phyloP scores from a whole-genome alignment of 2,797 vertebrate genomes.

The Neostethus bicornis region DNA sequence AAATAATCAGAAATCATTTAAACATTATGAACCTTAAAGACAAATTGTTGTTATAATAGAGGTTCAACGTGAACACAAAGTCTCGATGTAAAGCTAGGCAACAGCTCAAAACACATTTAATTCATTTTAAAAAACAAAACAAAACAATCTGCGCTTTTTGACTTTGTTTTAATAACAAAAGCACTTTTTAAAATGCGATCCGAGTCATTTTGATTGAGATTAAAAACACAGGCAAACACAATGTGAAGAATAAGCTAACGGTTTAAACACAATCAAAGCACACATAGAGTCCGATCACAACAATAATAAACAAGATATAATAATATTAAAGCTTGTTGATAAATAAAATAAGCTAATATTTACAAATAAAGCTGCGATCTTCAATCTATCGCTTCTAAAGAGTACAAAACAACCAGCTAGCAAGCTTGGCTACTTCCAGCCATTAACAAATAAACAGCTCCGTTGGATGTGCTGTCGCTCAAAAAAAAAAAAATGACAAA shows the following conservation, averaged over 20 bases:
- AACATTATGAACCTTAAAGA: background rate
- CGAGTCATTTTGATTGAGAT: conserved; percentile 58
- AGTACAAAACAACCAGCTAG: conserved; percentile 74
- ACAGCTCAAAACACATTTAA: conserved; percentile 45
- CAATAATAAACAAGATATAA: no score
- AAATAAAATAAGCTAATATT: no score
- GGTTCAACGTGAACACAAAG: conserved; percentile 35
- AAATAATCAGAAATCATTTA: no score
- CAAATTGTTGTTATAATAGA: conserved; percentile 7
- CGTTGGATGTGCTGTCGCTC: conserved; percentile 59
- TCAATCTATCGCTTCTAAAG: conserved; percentile 11
- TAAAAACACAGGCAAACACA: conserved; percentile 24
- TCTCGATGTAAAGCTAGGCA: conserved; percentile 31
- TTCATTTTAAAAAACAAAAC: no score
- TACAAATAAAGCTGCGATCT: conserved; percentile 25
- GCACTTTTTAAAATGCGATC: no score
- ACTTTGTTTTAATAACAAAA: no score
- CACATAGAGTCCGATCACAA: no score
- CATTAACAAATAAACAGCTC: conserved; percentile 81
- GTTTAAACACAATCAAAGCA: no score
- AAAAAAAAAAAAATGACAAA: no score
- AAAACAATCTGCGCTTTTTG: no score
- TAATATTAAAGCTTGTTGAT: no score
- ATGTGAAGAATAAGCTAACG: conserved; percentile 60
- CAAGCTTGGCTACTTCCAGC: conserved; percentile 80